A percentile compares a stretch with the other conserved stretches of the same genome.
Evolutionary conservation across 2,113 vertebrate species (phyloP).

Genomic region (Hippocampus abdominalis): DNA sequence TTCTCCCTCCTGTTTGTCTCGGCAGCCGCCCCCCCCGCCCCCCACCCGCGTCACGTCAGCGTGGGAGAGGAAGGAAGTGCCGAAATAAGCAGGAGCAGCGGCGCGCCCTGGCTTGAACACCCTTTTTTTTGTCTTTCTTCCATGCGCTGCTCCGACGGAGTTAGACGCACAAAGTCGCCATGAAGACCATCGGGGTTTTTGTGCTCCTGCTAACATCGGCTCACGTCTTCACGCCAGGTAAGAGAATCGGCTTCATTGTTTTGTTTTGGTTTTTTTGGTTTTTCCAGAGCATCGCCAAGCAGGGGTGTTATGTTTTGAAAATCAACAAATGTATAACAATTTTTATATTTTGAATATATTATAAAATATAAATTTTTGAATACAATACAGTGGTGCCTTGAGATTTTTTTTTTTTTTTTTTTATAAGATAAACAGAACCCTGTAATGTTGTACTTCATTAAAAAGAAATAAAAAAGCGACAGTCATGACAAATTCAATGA

Average conservation of each 20-base stretch:
- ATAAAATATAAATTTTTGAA: no score
- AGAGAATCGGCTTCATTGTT: neutral
- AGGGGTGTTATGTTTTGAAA: neutral
- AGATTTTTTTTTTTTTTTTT: no score
- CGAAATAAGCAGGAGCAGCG: constrained; percentile 53
- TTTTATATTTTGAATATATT: no score
- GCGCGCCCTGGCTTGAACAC: constrained; percentile 33
- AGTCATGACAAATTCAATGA: no score
- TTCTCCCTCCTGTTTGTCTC: neutral
- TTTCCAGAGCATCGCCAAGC: neutral
- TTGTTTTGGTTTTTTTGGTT: neutral
- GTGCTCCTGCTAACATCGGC: constrained; percentile 33
- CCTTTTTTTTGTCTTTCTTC: constrained; percentile 12
- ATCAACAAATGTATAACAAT: no score
- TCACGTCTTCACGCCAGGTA: constrained; percentile 43
- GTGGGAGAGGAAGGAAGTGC: constrained; percentile 56
- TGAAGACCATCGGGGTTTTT: constrained; percentile 42
- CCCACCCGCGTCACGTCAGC: neutral
- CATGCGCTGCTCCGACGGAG: constrained; percentile 18
- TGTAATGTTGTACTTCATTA: no score
- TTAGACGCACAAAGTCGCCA: constrained; percentile 25
- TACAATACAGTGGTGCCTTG: no score
- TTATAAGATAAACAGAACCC: no score
- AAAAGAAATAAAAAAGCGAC: no score
- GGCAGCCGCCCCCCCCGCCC: neutral